A percentile compares a stretch with the other conserved stretches of the same genome.
These are phyloP conservation scores for Rhinolophus sinicus DNA, from an alignment of 2,113 vertebrate species.

Conservation along the genomic window DNA sequence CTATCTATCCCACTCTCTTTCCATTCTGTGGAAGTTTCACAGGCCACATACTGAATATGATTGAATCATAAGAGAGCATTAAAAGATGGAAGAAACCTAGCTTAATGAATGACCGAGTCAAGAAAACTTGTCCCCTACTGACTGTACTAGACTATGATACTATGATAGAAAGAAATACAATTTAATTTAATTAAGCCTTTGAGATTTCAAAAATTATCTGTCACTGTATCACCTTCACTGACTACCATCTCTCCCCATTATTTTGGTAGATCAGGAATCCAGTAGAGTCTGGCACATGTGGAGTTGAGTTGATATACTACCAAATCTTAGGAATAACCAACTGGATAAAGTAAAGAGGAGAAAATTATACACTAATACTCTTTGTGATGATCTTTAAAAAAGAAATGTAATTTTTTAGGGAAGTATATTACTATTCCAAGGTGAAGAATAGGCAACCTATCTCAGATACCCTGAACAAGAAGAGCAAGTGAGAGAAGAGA, in stretches of 20 bases:
- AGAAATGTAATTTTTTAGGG: not conserved
- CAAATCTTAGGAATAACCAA: not conserved
- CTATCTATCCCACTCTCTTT: not conserved
- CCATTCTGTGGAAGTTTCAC: not conserved
- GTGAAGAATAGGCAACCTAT: not conserved
- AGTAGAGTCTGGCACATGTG: not conserved
- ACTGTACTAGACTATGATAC: not conserved
- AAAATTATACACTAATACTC: not conserved
- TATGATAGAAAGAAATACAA: not conserved
- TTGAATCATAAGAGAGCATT: not conserved
- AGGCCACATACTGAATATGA: not conserved
- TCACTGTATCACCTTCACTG: not conserved
- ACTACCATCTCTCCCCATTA: not conserved
- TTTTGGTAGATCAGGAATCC: not conserved
- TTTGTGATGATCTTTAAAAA: not conserved
- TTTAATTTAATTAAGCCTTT: conserved; percentile 15
- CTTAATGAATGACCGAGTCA: not conserved
- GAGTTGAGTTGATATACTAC: not conserved
- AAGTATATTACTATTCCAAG: not conserved
- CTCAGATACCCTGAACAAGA: not conserved
- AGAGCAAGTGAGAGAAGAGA: not conserved
- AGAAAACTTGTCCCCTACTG: not conserved
- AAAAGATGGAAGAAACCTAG: conserved; percentile 25
- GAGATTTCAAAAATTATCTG: conserved; percentile 9
- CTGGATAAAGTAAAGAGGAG: not conserved